These are phyloP conservation scores for Odobenus rosmarus DNA, from an alignment of 2,113 vertebrate species.

Conservation along the genomic window DNA sequence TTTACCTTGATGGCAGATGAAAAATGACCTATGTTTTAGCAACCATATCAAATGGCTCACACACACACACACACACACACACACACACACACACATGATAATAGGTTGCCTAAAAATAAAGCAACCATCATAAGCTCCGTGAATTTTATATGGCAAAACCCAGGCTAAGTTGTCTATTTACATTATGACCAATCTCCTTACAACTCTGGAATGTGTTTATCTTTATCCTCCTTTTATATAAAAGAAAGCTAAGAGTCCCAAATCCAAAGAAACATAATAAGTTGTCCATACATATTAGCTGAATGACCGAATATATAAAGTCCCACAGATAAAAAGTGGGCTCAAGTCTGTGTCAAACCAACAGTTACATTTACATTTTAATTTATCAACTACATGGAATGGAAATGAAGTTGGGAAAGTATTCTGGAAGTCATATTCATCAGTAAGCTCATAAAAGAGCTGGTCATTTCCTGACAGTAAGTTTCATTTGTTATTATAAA, in stretches of 20 bases:
- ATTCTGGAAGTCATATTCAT: background rate
- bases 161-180: background rate
- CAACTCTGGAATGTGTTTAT: background rate
- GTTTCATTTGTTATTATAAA: constrained; percentile 16
- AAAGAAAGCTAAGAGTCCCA: background rate
- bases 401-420: background rate
- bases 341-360: background rate
- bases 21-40: background rate
- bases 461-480: background rate
- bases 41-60: background rate
- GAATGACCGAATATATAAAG: background rate
- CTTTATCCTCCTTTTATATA: background rate
- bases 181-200: background rate
- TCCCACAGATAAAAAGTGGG: background rate
- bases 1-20: background rate
- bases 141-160: background rate
- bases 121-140: background rate
- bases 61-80: background rate
- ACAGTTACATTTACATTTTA: background rate
- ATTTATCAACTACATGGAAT: background rate
- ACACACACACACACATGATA: background rate
- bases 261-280: background rate
- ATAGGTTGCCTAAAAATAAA: background rate
- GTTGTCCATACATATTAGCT: background rate
- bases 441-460: background rate